Conservation (phyloP, 2,797 vertebrate species). For the Chrosomus eos region DNA sequence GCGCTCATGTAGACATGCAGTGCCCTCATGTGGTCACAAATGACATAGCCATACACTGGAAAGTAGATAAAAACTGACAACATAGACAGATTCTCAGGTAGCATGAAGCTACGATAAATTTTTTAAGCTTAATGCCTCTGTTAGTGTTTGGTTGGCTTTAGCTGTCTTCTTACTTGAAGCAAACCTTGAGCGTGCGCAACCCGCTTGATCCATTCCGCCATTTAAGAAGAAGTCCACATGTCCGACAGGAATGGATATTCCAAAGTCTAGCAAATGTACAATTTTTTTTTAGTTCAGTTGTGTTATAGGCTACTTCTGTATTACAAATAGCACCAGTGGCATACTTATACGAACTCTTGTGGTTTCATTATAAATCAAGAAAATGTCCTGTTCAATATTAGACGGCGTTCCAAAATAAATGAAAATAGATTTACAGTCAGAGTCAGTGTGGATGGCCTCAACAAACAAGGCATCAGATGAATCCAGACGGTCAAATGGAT, state of each 20-base stretch:
- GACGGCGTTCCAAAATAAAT: background rate
- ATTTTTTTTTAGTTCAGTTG: background rate
- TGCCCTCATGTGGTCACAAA: conserved; percentile 98
- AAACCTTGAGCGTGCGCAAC: conserved; percentile 80
- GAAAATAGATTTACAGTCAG: conserved; percentile 83
- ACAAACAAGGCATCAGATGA: conserved; percentile 92
- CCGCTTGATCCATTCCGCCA: conserved; percentile 92
- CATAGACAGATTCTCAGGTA: conserved; percentile 51
- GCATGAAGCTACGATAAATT: background rate
- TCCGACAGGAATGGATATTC: conserved; percentile 94
- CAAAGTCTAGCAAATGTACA: conserved; percentile 80
- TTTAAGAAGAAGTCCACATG: conserved; percentile 95
- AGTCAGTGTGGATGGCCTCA: conserved; percentile 94
- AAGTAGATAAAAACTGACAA: conserved; percentile 72
- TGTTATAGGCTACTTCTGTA: background rate
- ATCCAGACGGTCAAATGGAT: conserved; percentile 86
- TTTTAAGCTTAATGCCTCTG: background rate
- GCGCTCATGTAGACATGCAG: conserved; percentile 90
- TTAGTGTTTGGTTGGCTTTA: background rate
- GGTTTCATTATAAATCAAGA: background rate
- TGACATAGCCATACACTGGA: conserved; percentile 88
- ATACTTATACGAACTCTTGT: background rate
- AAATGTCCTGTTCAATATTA: background rate
- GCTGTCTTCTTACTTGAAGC: conserved; percentile 70
- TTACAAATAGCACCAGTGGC: background rate